Percentiles rank a stretch among this genome's conserved stretches.
These are phyloP conservation scores for Carcinoscorpius rotundicauda DNA, from an alignment of 1,140 invertebrate genomes.

Conservation along the genomic window DNA sequence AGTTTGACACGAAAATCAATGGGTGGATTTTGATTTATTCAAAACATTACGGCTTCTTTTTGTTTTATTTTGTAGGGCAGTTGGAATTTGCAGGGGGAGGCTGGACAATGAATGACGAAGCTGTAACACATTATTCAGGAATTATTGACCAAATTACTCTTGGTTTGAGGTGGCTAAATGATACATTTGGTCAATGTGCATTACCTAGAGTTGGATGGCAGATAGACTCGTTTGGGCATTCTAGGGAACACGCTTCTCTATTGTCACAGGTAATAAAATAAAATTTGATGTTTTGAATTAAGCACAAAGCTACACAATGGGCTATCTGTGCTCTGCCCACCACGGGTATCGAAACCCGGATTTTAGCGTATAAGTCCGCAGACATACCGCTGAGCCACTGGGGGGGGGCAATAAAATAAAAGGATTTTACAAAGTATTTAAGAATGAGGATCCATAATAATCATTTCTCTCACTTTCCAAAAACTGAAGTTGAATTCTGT, in stretches of 20 bases:
- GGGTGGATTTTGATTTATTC: no score
- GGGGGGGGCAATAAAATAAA: conserved; percentile 28
- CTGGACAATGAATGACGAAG: conserved; percentile 93
- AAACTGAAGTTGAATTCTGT: no score
- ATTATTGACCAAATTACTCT: conserved; percentile 80
- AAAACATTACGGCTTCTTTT: background rate
- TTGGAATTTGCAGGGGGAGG: conserved; percentile 76
- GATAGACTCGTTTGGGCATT: conserved; percentile 54
- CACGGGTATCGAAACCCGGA: no score
- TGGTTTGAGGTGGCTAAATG: conserved; percentile 41
- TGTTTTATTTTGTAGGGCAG: conserved; percentile 42
- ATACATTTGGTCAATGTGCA: conserved; percentile 46
- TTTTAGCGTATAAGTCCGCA: no score
- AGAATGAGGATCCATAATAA: no score
- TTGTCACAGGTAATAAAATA: conserved; percentile 37
- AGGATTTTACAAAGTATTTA: no score
- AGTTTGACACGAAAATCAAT: no score
- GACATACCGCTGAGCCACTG: no score
- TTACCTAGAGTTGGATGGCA: conserved; percentile 47
- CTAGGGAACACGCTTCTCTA: conserved; percentile 43
- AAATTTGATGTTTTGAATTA: no score
- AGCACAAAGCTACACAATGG: no score
- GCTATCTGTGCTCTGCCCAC: no score
- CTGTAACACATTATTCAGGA: conserved; percentile 77
- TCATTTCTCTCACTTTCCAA: no score